Conservation (phyloP, 2,797 vertebrate species). For the Falco peregrinus region DNA sequence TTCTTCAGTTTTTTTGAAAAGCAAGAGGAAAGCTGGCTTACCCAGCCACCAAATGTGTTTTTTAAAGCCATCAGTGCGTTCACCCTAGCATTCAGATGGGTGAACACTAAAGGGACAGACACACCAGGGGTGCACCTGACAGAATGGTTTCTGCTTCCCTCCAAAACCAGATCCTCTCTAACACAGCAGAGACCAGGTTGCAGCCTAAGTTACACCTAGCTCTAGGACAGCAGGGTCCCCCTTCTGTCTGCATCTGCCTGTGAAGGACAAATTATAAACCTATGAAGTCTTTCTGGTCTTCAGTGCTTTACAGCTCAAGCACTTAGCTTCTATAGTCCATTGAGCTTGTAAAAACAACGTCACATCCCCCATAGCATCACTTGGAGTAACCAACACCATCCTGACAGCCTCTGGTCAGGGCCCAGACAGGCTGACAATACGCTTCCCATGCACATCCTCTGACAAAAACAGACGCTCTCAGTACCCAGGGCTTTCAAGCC, state of each 20-base stretch:
- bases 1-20: background rate
- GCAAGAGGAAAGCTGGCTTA: background rate
- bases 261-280: background rate
- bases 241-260: background rate
- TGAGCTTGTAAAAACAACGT: background rate
- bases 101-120: background rate
- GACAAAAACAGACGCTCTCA: background rate
- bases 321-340: background rate
- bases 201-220: background rate
- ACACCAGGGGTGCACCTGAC: background rate
- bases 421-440: background rate
- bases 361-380: background rate
- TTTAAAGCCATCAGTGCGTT: background rate
- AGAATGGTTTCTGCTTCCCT: background rate
- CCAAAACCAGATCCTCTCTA: background rate
- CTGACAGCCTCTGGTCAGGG: background rate
- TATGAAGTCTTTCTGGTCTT: background rate
- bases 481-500: constrained; percentile 18
- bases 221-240: background rate
- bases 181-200: background rate
- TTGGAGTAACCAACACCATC: background rate
- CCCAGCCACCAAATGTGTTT: background rate
- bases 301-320: background rate
- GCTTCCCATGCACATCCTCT: background rate
- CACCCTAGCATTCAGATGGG: background rate